Evolutionary conservation across 2,797 vertebrate genomes (phyloP), one percentile per base, ranked within the genome.

Genomic region (Acestrorhynchus altus): DNA sequence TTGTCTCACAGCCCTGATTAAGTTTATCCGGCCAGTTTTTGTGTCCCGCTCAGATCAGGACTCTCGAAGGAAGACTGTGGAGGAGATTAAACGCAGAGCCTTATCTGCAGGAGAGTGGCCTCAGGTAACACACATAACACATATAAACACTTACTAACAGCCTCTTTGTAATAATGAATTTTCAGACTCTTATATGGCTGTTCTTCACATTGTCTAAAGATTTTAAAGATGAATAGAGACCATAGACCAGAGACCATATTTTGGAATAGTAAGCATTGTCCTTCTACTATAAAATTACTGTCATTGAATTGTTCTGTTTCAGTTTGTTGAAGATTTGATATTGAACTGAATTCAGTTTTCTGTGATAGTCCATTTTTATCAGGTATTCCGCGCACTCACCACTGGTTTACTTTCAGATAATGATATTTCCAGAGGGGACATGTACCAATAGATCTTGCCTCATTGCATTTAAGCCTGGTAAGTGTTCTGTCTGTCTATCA

Each of bases 341-440:
- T n/a, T n/a, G n/a, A n/a, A n/a, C n/a, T n/a, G n/a, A n/a, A n/a
- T n/a, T n/a, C n/a, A n/a, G n/a, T n/a, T n/a, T n/a, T n/a, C n/a
- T n/a, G n/a, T n/a, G n/a, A 11, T n/a, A 16, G 4, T 13, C n/a
- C 49, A 22, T 71, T 12, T 39, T 47, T 28, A 52, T 64, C 9
- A n/a, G 12, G 28, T 8, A n/a, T n/a, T n/a, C n/a, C n/a, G n/a
- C n/a, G 44, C n/a, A 22, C 12, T 31, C 47, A 35, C 31, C 15
- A 44, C 16, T 77, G 35, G 11, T 39, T 73, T 35, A 40, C 80
- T 70, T 86, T 49, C 86, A 99, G 97, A 97, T 99, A 86, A 99
- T 99, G 97, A 98, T 99, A 90, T 99, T 99, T 90, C 98, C 98
- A 63, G 98, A 99, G 84, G 98, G 98, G 87, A 99, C 98, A 0